Percentiles rank a stretch among this genome's conserved stretches.
phyloP scores from a whole-genome alignment of 2,888 invertebrate species.

The Pterostichus niger region DNA sequence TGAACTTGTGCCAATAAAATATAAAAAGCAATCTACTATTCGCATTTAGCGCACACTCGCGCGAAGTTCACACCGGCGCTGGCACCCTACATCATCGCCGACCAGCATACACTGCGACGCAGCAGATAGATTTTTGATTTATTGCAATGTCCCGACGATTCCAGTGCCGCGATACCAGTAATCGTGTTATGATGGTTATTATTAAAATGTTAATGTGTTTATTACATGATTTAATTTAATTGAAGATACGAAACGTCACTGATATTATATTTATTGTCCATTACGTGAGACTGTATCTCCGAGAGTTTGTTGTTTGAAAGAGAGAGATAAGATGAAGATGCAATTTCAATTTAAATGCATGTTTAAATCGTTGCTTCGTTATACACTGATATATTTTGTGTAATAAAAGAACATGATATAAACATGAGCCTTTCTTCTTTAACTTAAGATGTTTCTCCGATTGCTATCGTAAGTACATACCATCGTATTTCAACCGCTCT shows the following conservation, averaged over 20 bases:
- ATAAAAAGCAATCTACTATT: not conserved
- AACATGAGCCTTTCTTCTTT: too few relatives aligned
- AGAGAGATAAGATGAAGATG: constrained; percentile 52
- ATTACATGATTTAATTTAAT: constrained; percentile 62
- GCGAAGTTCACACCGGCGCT: constrained; percentile 27
- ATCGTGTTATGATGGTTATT: constrained; percentile 61
- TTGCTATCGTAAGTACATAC: too few relatives aligned
- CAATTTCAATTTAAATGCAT: constrained; percentile 53
- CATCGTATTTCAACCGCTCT: too few relatives aligned
- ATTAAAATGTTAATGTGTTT: constrained; percentile 64
- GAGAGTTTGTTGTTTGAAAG: constrained; percentile 25
- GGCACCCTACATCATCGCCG: constrained; percentile 23
- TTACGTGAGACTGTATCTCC: constrained; percentile 21
- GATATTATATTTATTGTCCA: constrained; percentile 60
- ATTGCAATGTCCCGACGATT: constrained; percentile 28
- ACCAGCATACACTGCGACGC: constrained; percentile 20
- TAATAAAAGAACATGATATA: constrained; percentile 25
- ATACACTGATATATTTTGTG: constrained; percentile 38
- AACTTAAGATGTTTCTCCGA: too few relatives aligned
- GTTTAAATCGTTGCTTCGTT: constrained; percentile 33
- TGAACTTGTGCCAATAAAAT: not conserved
- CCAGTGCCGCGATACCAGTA: constrained; percentile 38
- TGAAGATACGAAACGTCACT: constrained; percentile 62
- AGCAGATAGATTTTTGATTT: constrained; percentile 56
- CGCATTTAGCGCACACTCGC: not conserved